phyloP scores from a whole-genome alignment of 30 jellyfish, hydroid and myxozoan species.

The Pseudorhiza aurosa region DNA sequence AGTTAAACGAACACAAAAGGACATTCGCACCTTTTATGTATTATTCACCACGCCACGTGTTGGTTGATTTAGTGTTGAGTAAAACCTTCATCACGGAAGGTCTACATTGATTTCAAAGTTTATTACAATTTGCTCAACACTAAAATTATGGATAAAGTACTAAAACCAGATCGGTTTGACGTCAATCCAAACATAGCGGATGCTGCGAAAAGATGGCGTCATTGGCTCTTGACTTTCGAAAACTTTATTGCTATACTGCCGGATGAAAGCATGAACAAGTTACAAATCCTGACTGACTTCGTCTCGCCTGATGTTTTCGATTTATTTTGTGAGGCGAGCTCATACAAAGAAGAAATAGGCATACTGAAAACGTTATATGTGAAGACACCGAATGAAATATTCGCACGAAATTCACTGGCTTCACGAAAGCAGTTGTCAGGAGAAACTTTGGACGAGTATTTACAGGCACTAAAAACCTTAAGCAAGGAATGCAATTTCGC shows the following conservation, averaged over 20 bases:
- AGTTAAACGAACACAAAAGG: no score
- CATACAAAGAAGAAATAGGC: conserved; percentile 54
- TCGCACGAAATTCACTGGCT: conserved; percentile 79
- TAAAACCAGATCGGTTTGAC: conserved; percentile 72
- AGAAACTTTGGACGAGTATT: conserved; percentile 63
- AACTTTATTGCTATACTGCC: conserved; percentile 61
- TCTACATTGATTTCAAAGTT: neutral
- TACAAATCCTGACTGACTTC: conserved; percentile 49
- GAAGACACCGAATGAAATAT: conserved; percentile 64
- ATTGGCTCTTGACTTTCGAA: conserved; percentile 75
- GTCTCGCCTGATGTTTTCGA: conserved; percentile 63
- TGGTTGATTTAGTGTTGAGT: neutral
- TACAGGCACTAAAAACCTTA: conserved; percentile 59
- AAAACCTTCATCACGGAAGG: neutral
- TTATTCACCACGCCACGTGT: no score
- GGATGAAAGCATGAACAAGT: conserved; percentile 38
- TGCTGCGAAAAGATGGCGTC: conserved; percentile 66
- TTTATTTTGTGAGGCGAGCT: conserved; percentile 35
- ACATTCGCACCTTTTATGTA: no score
- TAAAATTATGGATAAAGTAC: conserved; percentile 53
- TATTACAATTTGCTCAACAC: conserved; percentile 21
- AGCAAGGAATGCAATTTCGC: conserved; percentile 68
- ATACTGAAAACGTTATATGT: conserved; percentile 56
- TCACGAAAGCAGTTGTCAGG: conserved; percentile 53
- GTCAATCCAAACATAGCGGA: conserved; percentile 42